Conservation (phyloP, 2,113 vertebrate species). For the Microcebus lehilahytsara region DNA sequence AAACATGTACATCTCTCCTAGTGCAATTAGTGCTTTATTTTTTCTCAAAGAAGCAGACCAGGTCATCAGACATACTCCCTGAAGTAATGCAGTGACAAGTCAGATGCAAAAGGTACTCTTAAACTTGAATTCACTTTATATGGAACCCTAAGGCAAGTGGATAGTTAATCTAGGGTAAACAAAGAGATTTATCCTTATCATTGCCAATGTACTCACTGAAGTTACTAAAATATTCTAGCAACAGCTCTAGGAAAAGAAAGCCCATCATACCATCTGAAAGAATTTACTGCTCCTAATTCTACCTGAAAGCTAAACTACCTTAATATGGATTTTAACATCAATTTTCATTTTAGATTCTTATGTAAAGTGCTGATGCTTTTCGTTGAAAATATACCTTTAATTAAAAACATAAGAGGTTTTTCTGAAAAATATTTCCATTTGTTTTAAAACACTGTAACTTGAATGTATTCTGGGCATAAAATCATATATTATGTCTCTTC, state of each 20-base stretch:
- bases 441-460: slow-evolving; percentile 40
- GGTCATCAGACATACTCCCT: neutral
- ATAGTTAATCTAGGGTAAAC: neutral
- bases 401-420: slow-evolving; percentile 50
- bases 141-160: slow-evolving; percentile 1
- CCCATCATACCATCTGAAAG: neutral
- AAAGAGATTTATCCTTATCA: slow-evolving; percentile 39
- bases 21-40: neutral
- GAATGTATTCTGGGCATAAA: slow-evolving; percentile 55
- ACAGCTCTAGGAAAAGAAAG: neutral
- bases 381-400: slow-evolving; percentile 69
- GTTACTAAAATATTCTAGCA: slow-evolving; percentile 50
- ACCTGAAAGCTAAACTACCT: slow-evolving; percentile 25
- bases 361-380: slow-evolving; percentile 56
- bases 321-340: slow-evolving; percentile 44
- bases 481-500: slow-evolving; percentile 61
- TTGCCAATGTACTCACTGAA: neutral
- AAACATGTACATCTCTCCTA: neutral
- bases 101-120: neutral
- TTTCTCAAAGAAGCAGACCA: neutral
- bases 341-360: slow-evolving; percentile 67
- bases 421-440: neutral
- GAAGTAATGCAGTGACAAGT: neutral
- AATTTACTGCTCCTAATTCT: slow-evolving; percentile 40
- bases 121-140: slow-evolving; percentile 21